Evolutionary conservation across 2,797 vertebrate species (phyloP).

Genomic region (Pyrocephalus nanus): DNA sequence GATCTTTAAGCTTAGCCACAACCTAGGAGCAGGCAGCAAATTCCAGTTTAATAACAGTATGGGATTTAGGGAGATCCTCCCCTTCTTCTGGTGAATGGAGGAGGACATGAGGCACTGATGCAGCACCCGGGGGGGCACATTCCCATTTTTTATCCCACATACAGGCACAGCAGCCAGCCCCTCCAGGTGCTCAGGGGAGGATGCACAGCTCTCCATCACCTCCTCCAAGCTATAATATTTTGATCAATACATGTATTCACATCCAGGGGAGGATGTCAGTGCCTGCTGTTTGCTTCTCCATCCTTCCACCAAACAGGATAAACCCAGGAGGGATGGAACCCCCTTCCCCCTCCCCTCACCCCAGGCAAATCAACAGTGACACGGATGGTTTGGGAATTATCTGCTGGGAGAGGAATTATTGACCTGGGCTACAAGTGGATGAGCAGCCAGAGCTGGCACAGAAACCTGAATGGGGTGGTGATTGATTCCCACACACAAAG

Average conservation of each 20-base stretch:
- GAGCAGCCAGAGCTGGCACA: background rate
- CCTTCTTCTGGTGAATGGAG: background rate
- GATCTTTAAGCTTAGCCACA: background rate
- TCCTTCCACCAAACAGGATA: accelerated
- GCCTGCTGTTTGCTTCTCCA: background rate
- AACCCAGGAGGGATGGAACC: accelerated
- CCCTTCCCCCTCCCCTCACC: too few relatives aligned
- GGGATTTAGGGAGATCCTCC: background rate
- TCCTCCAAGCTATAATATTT: background rate
- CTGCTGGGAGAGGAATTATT: accelerated
- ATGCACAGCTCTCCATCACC: background rate
- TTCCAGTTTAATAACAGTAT: background rate
- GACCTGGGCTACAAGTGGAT: accelerated
- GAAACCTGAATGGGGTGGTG: background rate
- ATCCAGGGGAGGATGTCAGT: background rate
- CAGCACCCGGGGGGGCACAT: background rate
- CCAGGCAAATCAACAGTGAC: accelerated
- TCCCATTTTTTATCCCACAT: accelerated
- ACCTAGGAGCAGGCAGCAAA: background rate
- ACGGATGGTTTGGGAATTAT: accelerated
- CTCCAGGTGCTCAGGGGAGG: background rate
- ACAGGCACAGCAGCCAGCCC: background rate
- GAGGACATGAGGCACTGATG: accelerated
- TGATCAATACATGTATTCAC: background rate
- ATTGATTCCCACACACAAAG: background rate